Base-by-base conservation (phyloP, 2,113 vertebrate species). In the Colossoma macropomum region DNA sequence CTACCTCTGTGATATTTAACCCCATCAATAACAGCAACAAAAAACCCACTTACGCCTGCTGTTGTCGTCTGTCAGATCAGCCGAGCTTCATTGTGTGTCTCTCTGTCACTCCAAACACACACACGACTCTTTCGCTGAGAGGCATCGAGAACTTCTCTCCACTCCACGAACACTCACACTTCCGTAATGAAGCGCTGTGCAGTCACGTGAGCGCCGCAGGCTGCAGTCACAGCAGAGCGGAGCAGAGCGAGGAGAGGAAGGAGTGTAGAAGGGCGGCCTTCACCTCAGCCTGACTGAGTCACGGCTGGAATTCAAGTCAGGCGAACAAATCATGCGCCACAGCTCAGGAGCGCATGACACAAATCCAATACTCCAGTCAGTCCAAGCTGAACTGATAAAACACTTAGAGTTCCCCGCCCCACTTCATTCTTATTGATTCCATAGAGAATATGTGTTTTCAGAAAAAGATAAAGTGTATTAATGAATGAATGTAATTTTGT, bases 161-260 rank as follows among this genome's bases (percentile, higher is more conserved):
- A 63, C 25, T 56, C 56, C 62, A 68, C 21, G 19, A 52, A 52
- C 25, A 41, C 59, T 62, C 59, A 25, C 28, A 56, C 82, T 84
- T 81, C 79, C 83, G 88, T 90, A 84, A 89, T 52, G 90, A 88
- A 89, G 89, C 84, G 5, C 16, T 9, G 45, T 12, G 48, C 0
- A 65, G 50, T 79, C 80, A 82, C 69, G 81, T 50, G 1, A 0
- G 41, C 27, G 79, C 86, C 13, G 50, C 50, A 52, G 50, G 2
- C 72, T 84, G 78, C 83, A 73, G 16, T 12, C 28, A 34, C 21
- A 23, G 13, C 41, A 28, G 72, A 60, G 69, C 5, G 71, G 45
- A 15, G 50, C n/a, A 77, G 65, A 65, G 41, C 38, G 28, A 62
- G 59, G 74, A 62, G n/a, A 27, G 59, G 5, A 48, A 32, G 63